Base-by-base conservation (phyloP, 2,113 vertebrate species). In the Coptodon rendalli region DNA sequence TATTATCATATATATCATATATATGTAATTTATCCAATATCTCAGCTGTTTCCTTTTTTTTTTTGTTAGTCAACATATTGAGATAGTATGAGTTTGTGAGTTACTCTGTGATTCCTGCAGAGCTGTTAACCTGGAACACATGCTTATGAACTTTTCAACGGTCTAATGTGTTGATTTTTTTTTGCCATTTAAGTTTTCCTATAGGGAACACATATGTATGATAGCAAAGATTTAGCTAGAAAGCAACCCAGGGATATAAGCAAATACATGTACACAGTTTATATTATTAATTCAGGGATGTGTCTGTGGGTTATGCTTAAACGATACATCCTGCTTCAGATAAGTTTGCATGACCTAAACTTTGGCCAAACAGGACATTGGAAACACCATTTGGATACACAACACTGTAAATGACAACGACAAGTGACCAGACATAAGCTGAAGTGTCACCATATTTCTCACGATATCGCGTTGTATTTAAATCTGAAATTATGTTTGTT, bases 271-370 rank as follows among this genome's bases (percentile, higher is more conserved):
- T 31, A 31, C 31, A 31, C 52, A 54, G 59, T 83, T 59, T 1
- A 24, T 12, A 11, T 24, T 45, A 59, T 80, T 11, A 40, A 61
- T 80, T 85, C n/a, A 54, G 85, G 82, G 82, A 19, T 43, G 48
- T 36, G 19, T 53, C 24, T 80, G 22, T 82, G 68, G 89, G 78
- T 87, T 34, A 43, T 40, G 78, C 52, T 54, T 66, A 82, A 54
- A 79, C 38, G 31, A 53, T 68, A 80, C 71, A 22, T 87, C 80
- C 91, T 85, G n/a, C 84, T 4, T 66, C 86, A 89, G 89, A 92
- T 91, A 5, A 89, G 71, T 27, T 31, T 84, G 80, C 87, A 84
- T 13, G 43, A 54, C 19, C 66, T 3, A 53, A 83, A 38, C 6
- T 80, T 22, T 24, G 16, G 54, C 76, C 81, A 66, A 83, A 84